Evolutionary conservation across 2,797 vertebrate genomes (phyloP), one percentile per base, ranked within the genome.

Genomic region (Iguana delicatissima): DNA sequence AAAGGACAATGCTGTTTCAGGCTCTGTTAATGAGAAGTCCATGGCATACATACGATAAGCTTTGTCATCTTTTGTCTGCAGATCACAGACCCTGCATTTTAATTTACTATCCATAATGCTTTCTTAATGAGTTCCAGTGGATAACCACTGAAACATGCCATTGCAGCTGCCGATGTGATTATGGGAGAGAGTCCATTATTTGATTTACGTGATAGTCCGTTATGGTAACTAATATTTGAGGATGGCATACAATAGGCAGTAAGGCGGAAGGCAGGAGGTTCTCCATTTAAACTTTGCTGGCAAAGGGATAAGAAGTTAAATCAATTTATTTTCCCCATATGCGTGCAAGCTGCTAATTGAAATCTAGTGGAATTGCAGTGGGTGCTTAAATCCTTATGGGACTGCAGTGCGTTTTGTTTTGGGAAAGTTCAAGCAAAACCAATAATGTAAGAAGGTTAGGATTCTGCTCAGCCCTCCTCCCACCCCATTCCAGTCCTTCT

Each of bases 61-160:
- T 96, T 97, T 97, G 97, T 97, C 97, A 96, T 97, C 94, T 96
- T 98, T 97, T 97, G 97, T 97, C 97, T 96, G 95, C 90, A 95
- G 96, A 97, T 97, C 96, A 95, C 94, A 96, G 96, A 92, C 94
- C 93, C 95, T 96, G 97, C 96, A 95, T 98, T 97, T 98, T 97
- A 97, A 98, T 98, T 97, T 97, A 94, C 96, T 93, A 85, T 95
- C 96, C 95, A 97, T 97, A 97, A 97, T 97, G 95, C 95, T 96
- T 96, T 96, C 97, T 97, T 97, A 98, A 97, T 97, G 96, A 97
- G 96, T 97, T 98, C 96, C 96, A 96, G 93, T 92, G 94, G 96
- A 95, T 95, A 94, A 95, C 95, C 95, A 96, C 96, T 97, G 96
- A 97, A 97, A 96, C 96, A 96, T 91, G 93, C 93, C 91, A 89